Evolutionary conservation across 2,797 vertebrate genomes (phyloP).

Genomic region (Gadopsis marmoratus): DNA sequence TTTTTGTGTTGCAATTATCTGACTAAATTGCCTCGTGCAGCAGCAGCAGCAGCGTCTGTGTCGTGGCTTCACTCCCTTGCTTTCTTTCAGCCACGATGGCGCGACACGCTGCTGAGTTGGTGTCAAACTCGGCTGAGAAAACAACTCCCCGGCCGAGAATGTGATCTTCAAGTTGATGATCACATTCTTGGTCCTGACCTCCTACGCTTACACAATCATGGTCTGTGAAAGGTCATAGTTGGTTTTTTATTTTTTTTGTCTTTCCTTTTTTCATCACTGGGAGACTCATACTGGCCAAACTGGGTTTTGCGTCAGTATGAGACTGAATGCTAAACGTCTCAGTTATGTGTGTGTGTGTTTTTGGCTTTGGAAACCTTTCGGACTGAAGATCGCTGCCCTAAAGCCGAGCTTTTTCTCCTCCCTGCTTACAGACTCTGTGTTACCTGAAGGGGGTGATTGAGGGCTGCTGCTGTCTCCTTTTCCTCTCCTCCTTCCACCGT

Average conservation of each 20-base stretch:
- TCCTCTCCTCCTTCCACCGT: slow-evolving; percentile 59
- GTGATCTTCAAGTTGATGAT: slow-evolving; percentile 8
- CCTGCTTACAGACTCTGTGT: slow-evolving; percentile 79
- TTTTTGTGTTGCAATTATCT: slow-evolving; percentile 12
- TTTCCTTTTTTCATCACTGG: too few species aligned
- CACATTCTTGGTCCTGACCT: slow-evolving; percentile 29
- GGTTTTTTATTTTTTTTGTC: too few species aligned
- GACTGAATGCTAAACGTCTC: background rate
- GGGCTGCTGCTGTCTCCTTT: slow-evolving; percentile 55
- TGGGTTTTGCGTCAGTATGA: background rate
- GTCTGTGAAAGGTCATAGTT: background rate
- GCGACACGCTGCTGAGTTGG: slow-evolving; percentile 49
- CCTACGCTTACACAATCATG: slow-evolving; percentile 21
- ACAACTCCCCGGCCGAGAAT: slow-evolving; percentile 54
- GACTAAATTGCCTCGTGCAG: slow-evolving; percentile 2
- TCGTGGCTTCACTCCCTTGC: slow-evolving; percentile 33
- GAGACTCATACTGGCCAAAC: background rate
- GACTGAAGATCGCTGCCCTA: slow-evolving; percentile 23
- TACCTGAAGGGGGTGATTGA: slow-evolving; percentile 74
- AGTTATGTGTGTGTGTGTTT: background rate
- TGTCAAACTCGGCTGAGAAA: slow-evolving; percentile 19
- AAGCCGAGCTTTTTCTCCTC: slow-evolving; percentile 62
- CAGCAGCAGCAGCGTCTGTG: background rate
- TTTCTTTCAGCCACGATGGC: slow-evolving; percentile 15
- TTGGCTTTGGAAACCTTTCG: background rate